A percentile compares a stretch with the other conserved stretches of the same genome.
These are phyloP conservation scores for Eretmodus cyanostictus DNA, from an alignment of 2,113 vertebrate genomes.

Conservation along the genomic window DNA sequence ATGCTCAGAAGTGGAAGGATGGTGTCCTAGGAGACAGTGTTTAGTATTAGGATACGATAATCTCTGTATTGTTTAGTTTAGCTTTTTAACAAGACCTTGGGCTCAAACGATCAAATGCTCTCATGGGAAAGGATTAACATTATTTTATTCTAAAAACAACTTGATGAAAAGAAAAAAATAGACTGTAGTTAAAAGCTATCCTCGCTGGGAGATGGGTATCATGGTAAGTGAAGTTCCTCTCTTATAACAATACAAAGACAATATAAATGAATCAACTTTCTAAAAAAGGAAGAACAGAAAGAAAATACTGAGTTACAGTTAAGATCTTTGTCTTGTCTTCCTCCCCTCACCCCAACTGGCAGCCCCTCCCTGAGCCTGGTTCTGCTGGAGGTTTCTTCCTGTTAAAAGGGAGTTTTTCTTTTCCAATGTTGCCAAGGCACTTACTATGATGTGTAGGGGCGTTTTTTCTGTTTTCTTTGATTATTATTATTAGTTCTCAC, in stretches of 20 bases:
- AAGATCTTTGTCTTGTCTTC: not conserved
- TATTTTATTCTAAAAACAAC: constrained; percentile 2
- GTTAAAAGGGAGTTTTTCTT: not conserved
- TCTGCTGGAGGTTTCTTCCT: not conserved
- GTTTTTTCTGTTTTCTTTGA: not conserved
- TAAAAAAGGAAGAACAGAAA: not conserved
- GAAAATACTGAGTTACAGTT: not conserved
- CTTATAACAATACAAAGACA: not conserved
- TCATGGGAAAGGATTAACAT: not conserved
- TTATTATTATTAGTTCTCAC: not conserved
- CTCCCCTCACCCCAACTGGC: not conserved
- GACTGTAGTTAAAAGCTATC: not conserved
- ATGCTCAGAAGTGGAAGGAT: not conserved
- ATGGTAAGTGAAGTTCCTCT: not conserved
- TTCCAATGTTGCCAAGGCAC: not conserved
- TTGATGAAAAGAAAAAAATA: not conserved
- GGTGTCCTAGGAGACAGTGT: not conserved
- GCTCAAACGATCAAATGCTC: not conserved
- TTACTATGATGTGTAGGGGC: not conserved
- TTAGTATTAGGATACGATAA: not conserved
- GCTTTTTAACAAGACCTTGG: not conserved
- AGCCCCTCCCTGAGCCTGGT: not conserved
- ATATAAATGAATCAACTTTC: not conserved
- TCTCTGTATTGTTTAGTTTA: not conserved
- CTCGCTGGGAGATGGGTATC: not conserved